A percentile compares a stretch with the other conserved stretches of the same genome.
Evolutionary conservation across 2,113 vertebrate genomes (phyloP).

Genomic region (Heliornis fulica): DNA sequence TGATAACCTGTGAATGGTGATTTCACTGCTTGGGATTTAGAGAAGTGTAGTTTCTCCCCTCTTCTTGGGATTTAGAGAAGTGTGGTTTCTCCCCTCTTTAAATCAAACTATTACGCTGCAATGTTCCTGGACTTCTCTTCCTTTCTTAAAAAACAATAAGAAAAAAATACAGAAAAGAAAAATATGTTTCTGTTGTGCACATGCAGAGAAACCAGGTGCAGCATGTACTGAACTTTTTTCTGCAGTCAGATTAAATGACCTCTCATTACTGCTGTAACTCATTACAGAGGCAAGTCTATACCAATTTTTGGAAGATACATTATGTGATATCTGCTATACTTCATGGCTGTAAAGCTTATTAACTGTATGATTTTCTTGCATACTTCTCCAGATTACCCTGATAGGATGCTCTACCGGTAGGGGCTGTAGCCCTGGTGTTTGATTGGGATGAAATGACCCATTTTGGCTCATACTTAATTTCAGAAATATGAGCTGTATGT

Average conservation of each 20-base stretch:
- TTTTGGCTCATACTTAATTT: conserved; percentile 55
- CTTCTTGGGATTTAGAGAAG: conserved; percentile 25
- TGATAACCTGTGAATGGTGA: not conserved
- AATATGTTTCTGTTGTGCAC: not conserved
- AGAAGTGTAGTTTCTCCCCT: not conserved
- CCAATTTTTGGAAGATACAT: not conserved
- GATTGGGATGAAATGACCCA: conserved; percentile 20
- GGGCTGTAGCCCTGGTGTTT: conserved; percentile 3
- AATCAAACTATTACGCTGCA: not conserved
- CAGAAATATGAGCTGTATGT: conserved; percentile 1
- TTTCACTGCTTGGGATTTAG: conserved; percentile 38
- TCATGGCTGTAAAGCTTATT: not conserved
- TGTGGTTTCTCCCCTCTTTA: not conserved
- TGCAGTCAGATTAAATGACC: not conserved
- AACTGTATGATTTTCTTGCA: not conserved
- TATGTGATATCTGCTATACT: conserved; percentile 16
- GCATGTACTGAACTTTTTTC: not conserved
- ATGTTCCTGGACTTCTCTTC: not conserved
- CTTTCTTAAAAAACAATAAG: not conserved
- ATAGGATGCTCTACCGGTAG: conserved; percentile 22
- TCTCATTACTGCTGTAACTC: conserved; percentile 1
- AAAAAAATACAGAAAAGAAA: not conserved
- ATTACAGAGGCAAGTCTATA: conserved; percentile 25
- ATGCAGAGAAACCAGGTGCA: conserved; percentile 16
- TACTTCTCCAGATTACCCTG: not conserved